These are phyloP conservation scores for Clistopyga incitator DNA, from an alignment of 2,888 invertebrate species.

Conservation along the genomic window DNA sequence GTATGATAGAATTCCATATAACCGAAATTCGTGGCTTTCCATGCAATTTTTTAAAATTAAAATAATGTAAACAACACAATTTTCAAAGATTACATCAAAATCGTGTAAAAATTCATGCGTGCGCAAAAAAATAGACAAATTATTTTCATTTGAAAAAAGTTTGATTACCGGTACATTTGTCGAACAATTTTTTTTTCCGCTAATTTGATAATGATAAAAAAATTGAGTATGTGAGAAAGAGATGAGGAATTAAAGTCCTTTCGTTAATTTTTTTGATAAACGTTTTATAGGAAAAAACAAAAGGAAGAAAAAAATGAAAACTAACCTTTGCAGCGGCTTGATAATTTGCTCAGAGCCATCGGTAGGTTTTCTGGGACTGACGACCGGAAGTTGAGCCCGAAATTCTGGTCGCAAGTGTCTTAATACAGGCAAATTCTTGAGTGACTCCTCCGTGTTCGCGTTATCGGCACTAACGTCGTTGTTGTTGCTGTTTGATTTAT, in stretches of 20 bases:
- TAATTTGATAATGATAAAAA: too few relatives aligned
- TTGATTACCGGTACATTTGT: too few relatives aligned
- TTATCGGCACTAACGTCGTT: conserved; percentile 78
- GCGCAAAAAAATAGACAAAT: too few relatives aligned
- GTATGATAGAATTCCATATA: too few relatives aligned
- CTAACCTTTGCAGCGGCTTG: conserved; percentile 80
- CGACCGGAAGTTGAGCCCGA: conserved; percentile 91
- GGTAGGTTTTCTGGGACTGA: conserved; percentile 81
- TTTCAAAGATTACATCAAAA: too few relatives aligned
- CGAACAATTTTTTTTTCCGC: too few relatives aligned
- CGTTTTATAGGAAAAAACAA: too few relatives aligned
- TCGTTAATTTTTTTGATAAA: neutral
- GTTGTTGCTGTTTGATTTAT: conserved; percentile 79
- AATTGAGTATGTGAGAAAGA: neutral
- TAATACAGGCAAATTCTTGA: conserved; percentile 89
- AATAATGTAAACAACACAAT: too few relatives aligned
- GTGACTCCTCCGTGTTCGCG: conserved; percentile 79
- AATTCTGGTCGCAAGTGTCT: conserved; percentile 94
- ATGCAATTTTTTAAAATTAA: too few relatives aligned
- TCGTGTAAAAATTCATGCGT: too few relatives aligned
- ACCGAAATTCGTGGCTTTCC: too few relatives aligned
- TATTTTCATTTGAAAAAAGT: too few relatives aligned
- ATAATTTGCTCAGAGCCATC: conserved; percentile 82
- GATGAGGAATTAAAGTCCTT: neutral
- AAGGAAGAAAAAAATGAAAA: neutral